Evolutionary conservation across 2,888 invertebrate species (phyloP).

Genomic region (Sycophila texana): DNA sequence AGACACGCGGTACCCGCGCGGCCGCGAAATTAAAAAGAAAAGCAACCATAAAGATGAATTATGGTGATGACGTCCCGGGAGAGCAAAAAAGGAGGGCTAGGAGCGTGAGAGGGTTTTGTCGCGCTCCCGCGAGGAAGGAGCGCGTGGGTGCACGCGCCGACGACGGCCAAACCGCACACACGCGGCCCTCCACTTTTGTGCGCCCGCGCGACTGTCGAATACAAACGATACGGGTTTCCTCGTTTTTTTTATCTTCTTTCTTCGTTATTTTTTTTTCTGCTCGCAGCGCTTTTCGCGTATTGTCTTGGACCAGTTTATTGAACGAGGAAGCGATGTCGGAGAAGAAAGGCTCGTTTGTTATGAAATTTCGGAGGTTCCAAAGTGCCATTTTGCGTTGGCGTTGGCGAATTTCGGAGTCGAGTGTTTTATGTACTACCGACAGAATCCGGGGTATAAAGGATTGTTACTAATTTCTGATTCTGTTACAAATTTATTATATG

Average conservation of each 20-base stretch:
- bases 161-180: slow-evolving; percentile 43
- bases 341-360: slow-evolving; percentile 43
- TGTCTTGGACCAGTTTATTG: slow-evolving; percentile 32
- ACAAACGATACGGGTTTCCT: slow-evolving; percentile 60
- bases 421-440: not conserved
- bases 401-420: not conserved
- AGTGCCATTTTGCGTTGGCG: not conserved
- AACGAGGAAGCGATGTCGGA: slow-evolving; percentile 13
- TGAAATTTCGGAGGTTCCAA: slow-evolving; percentile 33
- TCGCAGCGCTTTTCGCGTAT: slow-evolving; percentile 35
- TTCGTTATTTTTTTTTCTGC: not conserved
- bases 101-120: slow-evolving; percentile 50
- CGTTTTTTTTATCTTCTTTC: slow-evolving; percentile 12
- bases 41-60: slow-evolving; percentile 60
- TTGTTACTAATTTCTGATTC: not conserved
- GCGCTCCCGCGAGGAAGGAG: slow-evolving; percentile 29
- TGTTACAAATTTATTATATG: not conserved
- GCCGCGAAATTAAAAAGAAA: slow-evolving; percentile 57
- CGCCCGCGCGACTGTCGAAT: slow-evolving; percentile 54
- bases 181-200: slow-evolving; percentile 48
- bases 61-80: slow-evolving; percentile 58
- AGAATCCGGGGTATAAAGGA: not conserved
- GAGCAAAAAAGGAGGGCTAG: slow-evolving; percentile 42
- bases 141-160: slow-evolving; percentile 66
- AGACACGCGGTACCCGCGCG: slow-evolving; percentile 17